These are phyloP conservation scores for Epinephelus awoara DNA, from an alignment of 2,797 vertebrate species.

Conservation along the genomic window DNA sequence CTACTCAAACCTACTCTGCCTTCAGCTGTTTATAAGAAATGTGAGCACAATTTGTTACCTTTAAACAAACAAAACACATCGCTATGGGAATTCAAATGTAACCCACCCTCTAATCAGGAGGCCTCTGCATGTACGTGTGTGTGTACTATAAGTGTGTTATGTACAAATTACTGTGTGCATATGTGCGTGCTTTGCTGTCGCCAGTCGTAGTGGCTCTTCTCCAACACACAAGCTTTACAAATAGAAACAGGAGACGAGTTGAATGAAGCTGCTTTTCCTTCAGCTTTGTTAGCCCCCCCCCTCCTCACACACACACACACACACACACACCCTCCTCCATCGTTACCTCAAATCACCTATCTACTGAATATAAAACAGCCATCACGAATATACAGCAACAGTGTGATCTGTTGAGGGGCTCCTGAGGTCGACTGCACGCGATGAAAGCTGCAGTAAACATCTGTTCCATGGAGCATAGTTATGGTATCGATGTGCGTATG, in stretches of 20 bases:
- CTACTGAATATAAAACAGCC: conserved; percentile 36
- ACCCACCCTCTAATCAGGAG: conserved; percentile 26
- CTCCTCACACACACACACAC: too few species aligned
- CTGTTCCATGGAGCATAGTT: conserved; percentile 13
- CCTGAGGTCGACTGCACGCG: conserved; percentile 13
- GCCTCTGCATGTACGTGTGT: conserved; percentile 29
- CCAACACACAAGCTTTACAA: conserved; percentile 49
- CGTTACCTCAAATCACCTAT: conserved; percentile 57
- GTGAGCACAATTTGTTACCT: conserved; percentile 35
- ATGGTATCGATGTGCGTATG: neutral
- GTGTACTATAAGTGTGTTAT: conserved; percentile 6
- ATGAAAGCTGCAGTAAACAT: conserved; percentile 24
- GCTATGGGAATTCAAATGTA: conserved; percentile 27
- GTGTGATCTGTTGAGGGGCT: neutral
- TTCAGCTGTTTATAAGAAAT: conserved; percentile 46
- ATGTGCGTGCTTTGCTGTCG: conserved; percentile 17
- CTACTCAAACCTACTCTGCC: conserved; percentile 33
- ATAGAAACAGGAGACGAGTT: conserved; percentile 44
- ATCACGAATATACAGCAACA: conserved; percentile 6
- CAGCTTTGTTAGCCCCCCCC: neutral
- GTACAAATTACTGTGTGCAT: conserved; percentile 24
- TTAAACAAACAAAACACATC: conserved; percentile 36
- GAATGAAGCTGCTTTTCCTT: conserved; percentile 44
- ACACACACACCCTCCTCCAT: neutral
- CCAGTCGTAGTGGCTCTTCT: conserved; percentile 40